Percentiles rank a stretch among this genome's conserved stretches.
These are phyloP conservation scores for Harmothoe impar DNA, from an alignment of 2,888 invertebrate genomes.

Conservation along the genomic window DNA sequence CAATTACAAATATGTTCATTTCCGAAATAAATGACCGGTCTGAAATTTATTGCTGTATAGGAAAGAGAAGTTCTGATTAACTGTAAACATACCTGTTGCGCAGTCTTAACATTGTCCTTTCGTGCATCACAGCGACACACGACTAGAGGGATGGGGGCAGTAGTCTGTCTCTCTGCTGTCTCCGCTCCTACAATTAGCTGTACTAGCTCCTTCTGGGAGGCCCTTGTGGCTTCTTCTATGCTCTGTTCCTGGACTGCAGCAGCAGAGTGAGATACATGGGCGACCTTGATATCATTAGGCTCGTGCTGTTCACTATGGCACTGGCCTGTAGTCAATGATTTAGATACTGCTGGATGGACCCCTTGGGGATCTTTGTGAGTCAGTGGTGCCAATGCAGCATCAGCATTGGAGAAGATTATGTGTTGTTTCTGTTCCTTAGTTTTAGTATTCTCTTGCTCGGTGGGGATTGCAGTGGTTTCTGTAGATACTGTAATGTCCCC, in stretches of 20 bases:
- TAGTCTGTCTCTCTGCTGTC: not conserved
- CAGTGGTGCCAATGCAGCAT: not conserved
- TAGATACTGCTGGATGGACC: not conserved
- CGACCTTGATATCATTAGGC: not conserved
- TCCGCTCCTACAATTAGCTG: not conserved
- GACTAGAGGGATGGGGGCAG: not conserved
- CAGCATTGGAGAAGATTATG: not conserved
- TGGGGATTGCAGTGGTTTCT: not conserved
- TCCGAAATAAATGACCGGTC: too few relatives aligned
- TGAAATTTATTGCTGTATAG: too few relatives aligned
- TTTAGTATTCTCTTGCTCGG: not conserved
- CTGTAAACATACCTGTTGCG: conserved; percentile 32
- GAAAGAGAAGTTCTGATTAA: too few relatives aligned
- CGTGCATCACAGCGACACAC: conserved; percentile 36
- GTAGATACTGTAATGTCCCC: not conserved
- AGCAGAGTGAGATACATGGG: not conserved
- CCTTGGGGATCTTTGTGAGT: too few relatives aligned
- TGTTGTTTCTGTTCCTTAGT: not conserved
- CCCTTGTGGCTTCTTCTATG: not conserved
- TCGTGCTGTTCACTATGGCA: not conserved
- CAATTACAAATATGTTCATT: too few relatives aligned
- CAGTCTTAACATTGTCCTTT: conserved; percentile 36
- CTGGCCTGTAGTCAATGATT: not conserved
- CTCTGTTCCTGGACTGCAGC: too few relatives aligned
- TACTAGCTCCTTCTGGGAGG: not conserved